A percentile compares a stretch with the other conserved stretches of the same genome.
Conservation (phyloP, 2,888 invertebrate genomes). For the Microctonus aethiopoides region DNA sequence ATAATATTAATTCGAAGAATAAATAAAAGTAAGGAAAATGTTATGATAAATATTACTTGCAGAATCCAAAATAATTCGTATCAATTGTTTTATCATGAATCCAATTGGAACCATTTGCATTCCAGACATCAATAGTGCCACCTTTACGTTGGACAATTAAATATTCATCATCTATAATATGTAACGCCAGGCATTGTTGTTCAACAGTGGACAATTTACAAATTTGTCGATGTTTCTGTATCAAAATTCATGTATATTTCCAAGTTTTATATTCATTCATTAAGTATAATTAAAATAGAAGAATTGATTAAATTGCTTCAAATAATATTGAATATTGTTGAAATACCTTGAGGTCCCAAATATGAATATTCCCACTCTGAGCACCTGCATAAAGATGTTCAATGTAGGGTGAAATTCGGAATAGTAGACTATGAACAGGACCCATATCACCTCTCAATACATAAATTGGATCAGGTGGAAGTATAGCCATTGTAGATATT, state of each 20-base stretch:
- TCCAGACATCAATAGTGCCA: slow-evolving; percentile 77
- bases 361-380: slow-evolving; percentile 78
- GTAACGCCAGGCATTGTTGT: slow-evolving; percentile 74
- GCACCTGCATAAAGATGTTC: slow-evolving; percentile 79
- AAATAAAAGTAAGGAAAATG: slow-evolving; percentile 15
- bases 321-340: neutral
- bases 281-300: neutral
- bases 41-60: too few species aligned
- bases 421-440: slow-evolving; percentile 78
- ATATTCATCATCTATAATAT: slow-evolving; percentile 71
- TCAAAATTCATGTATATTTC: too few species aligned
- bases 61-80: slow-evolving; percentile 78
- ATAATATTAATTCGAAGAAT: slow-evolving; percentile 15
- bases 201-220: slow-evolving; percentile 71
- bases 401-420: slow-evolving; percentile 62
- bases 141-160: slow-evolving; percentile 82
- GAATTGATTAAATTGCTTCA: neutral
- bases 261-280: slow-evolving; percentile 11
- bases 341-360: slow-evolving; percentile 82
- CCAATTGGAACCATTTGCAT: slow-evolving; percentile 71
- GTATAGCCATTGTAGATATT: slow-evolving; percentile 69
- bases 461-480: slow-evolving; percentile 83
- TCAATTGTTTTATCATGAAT: slow-evolving; percentile 70
- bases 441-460: slow-evolving; percentile 79
- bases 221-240: slow-evolving; percentile 77